phyloP scores from a whole-genome alignment of 2,113 vertebrate species.

The Hydropotes inermis region DNA sequence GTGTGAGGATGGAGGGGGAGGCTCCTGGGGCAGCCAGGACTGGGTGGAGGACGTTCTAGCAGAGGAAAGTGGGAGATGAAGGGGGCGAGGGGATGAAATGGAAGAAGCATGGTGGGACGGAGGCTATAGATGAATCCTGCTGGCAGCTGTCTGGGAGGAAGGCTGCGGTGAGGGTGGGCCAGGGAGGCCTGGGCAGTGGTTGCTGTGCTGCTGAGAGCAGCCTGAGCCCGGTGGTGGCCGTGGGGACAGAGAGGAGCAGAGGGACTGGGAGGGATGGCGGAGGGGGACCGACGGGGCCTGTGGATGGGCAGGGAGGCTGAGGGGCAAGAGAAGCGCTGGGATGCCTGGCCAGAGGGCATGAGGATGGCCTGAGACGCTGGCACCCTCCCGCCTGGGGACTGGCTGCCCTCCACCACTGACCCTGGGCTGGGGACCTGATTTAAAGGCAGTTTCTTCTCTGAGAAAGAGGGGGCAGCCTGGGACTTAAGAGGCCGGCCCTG shows the following conservation, averaged over 20 bases:
- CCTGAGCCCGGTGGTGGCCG: not conserved
- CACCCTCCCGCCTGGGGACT: not conserved
- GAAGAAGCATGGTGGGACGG: not conserved
- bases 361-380: not conserved
- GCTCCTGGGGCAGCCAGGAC: not conserved
- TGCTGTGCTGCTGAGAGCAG: rapidly evolving
- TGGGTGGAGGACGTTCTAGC: too few species aligned
- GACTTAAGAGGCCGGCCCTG: not conserved
- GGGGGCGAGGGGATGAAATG: rapidly evolving
- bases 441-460: not conserved
- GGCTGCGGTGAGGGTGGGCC: not conserved
- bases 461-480: not conserved
- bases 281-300: not conserved
- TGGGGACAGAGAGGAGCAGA: not conserved
- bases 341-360: not conserved
- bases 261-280: not conserved
- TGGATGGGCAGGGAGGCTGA: too few species aligned
- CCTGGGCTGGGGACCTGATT: not conserved
- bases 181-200: not conserved
- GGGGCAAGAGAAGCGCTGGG: not conserved
- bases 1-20: not conserved
- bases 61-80: not conserved
- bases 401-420: not conserved
- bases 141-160: not conserved
- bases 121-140: too few species aligned